These are phyloP conservation scores for Agonopterix alstromeriana DNA, from an alignment of 2,888 invertebrate genomes.

Conservation along the genomic window DNA sequence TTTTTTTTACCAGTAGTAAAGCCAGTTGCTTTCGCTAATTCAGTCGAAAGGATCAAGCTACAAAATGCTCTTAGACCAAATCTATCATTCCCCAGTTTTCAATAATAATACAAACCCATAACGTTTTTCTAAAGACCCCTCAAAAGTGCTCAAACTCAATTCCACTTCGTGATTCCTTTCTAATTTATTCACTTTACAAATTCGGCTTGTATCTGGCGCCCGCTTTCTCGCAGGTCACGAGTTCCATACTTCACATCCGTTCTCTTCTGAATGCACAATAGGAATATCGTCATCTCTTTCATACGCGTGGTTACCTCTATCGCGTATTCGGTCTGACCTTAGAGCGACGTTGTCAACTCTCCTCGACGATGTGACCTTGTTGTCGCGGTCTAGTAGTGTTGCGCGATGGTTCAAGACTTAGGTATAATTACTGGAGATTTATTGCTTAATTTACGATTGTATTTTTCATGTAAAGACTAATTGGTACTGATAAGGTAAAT, in stretches of 20 bases:
- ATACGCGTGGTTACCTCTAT: slow-evolving; percentile 3
- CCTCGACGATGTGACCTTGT: slow-evolving; percentile 55
- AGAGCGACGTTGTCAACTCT: slow-evolving; percentile 9
- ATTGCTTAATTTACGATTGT: slow-evolving; percentile 28
- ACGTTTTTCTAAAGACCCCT: no score
- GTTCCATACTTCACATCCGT: slow-evolving; percentile 62
- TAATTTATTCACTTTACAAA: slow-evolving; percentile 60
- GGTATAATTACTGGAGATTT: slow-evolving; percentile 45
- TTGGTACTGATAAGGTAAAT: slow-evolving; percentile 13
- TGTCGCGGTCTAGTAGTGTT: slow-evolving; percentile 43
- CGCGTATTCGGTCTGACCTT: slow-evolving; percentile 13
- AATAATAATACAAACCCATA: no score
- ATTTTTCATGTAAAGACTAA: slow-evolving; percentile 14
- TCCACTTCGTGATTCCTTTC: slow-evolving; percentile 33
- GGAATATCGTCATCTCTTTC: slow-evolving; percentile 42
- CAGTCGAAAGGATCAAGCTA: no score
- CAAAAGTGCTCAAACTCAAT: slow-evolving; percentile 17
- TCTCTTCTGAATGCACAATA: slow-evolving; percentile 67
- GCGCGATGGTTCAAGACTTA: slow-evolving; percentile 31
- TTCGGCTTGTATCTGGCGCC: slow-evolving; percentile 45
- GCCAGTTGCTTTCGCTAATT: no score
- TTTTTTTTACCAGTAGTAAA: no score
- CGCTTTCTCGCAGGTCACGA: slow-evolving; percentile 71
- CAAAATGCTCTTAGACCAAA: no score
- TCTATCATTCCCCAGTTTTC: no score